Evolutionary conservation across 2,888 invertebrate genomes (phyloP).

Genomic region (Lasioglossum morio): DNA sequence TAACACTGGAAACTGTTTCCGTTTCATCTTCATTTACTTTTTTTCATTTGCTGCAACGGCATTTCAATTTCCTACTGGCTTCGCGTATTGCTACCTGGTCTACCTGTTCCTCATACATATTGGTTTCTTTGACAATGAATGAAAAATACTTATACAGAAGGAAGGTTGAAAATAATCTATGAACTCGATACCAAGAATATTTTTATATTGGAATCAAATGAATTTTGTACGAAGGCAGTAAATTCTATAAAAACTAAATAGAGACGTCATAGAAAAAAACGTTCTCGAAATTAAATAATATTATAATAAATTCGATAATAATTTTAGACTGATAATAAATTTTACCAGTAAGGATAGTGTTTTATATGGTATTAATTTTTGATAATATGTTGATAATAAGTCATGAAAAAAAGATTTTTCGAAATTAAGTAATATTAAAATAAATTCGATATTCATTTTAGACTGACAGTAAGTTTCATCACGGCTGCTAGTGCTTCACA

Average conservation of each 20-base stretch:
- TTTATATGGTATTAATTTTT: not conserved
- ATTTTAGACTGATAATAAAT: too few species aligned
- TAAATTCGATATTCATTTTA: not conserved
- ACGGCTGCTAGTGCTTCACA: not conserved
- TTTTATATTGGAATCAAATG: not conserved
- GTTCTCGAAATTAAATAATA: not conserved
- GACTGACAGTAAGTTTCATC: not conserved
- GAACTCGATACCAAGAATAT: not conserved
- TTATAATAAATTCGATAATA: not conserved
- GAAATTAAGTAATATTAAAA: not conserved
- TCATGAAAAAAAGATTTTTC: not conserved
- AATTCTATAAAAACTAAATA: not conserved
- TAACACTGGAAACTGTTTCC: slow-evolving; percentile 44
- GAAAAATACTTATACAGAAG: not conserved
- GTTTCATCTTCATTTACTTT: slow-evolving; percentile 20
- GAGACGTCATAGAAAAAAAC: not conserved
- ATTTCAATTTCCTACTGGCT: not conserved
- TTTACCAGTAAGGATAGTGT: too few species aligned
- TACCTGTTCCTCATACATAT: not conserved
- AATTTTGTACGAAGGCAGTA: not conserved
- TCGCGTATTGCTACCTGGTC: not conserved
- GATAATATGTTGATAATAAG: not conserved
- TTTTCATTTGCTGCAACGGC: not conserved
- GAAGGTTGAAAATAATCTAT: not conserved
- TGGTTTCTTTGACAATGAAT: not conserved